phyloP scores from a whole-genome alignment of 2,797 vertebrate genomes.

The Remorina albescens region DNA sequence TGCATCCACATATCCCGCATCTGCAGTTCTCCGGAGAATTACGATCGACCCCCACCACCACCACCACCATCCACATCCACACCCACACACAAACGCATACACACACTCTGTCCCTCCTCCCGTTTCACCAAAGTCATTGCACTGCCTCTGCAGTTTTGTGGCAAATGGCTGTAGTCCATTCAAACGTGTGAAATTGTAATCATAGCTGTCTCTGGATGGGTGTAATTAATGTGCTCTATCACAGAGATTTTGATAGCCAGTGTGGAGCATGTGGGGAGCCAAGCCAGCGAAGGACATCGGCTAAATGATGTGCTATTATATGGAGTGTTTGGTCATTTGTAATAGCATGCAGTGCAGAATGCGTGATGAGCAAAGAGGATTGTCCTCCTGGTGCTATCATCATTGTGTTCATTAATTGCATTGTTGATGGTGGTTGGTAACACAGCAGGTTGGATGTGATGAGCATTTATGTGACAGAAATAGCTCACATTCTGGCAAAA shows the following conservation, averaged over 20 bases:
- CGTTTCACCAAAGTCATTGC: constrained; percentile 78
- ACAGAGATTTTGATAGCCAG: constrained; percentile 86
- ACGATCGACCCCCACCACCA: constrained; percentile 35
- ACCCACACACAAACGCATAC: not conserved
- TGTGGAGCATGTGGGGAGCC: constrained; percentile 78
- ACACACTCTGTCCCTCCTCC: not conserved
- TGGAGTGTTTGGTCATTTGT: constrained; percentile 83
- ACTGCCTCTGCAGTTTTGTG: constrained; percentile 81
- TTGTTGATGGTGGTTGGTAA: constrained; percentile 67
- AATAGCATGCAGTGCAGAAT: constrained; percentile 70
- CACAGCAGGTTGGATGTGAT: constrained; percentile 65
- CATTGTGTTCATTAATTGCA: constrained; percentile 78
- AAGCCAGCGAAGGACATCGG: constrained; percentile 78
- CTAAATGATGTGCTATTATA: constrained; percentile 83
- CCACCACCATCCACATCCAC: not conserved
- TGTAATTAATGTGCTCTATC: constrained; percentile 92
- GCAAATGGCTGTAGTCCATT: constrained; percentile 89
- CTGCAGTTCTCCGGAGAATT: constrained; percentile 83
- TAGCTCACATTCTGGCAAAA: constrained; percentile 36
- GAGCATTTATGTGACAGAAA: constrained; percentile 64
- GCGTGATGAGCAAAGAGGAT: constrained; percentile 74
- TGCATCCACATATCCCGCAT: constrained; percentile 82
- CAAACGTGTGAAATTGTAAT: constrained; percentile 94
- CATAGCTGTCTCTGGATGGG: constrained; percentile 90
- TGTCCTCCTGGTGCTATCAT: constrained; percentile 73